Evolutionary conservation across 2,797 vertebrate genomes (phyloP).

Genomic region (Pseudochaenichthys georgianus): DNA sequence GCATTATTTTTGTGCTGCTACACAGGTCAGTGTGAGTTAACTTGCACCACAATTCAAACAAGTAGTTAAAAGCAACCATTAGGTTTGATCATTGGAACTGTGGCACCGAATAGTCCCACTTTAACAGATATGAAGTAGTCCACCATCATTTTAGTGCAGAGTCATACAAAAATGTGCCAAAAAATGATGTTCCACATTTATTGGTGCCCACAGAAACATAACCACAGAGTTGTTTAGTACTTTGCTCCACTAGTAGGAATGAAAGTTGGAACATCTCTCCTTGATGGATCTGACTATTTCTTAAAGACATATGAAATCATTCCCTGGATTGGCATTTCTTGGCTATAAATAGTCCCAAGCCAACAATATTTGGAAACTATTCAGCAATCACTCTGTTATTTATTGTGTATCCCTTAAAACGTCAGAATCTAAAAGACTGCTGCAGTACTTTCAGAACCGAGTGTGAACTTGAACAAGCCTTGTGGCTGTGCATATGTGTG

Average conservation of each 20-base stretch:
- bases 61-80: neutral
- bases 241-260: neutral
- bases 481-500: conserved; percentile 14
- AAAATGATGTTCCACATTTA: neutral
- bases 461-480: conserved; percentile 47
- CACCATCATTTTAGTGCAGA: neutral
- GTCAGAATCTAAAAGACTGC: conserved; percentile 13
- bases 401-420: conserved; percentile 3
- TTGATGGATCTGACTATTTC: neutral
- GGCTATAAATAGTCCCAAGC: neutral
- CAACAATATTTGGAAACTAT: neutral
- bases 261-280: neutral
- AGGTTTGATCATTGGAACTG: neutral
- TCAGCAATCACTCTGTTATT: neutral
- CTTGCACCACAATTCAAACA: neutral
- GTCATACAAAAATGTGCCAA: accelerated
- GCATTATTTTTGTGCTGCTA: conserved; percentile 9
- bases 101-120: neutral
- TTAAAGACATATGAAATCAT: neutral
- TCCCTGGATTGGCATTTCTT: neutral
- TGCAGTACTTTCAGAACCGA: conserved; percentile 9
- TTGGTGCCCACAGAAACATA: neutral
- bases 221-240: neutral
- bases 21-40: conserved; percentile 1
- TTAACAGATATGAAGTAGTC: neutral